phyloP scores from a whole-genome alignment of 2,797 vertebrate genomes.

The Tragelaphus oryx region DNA sequence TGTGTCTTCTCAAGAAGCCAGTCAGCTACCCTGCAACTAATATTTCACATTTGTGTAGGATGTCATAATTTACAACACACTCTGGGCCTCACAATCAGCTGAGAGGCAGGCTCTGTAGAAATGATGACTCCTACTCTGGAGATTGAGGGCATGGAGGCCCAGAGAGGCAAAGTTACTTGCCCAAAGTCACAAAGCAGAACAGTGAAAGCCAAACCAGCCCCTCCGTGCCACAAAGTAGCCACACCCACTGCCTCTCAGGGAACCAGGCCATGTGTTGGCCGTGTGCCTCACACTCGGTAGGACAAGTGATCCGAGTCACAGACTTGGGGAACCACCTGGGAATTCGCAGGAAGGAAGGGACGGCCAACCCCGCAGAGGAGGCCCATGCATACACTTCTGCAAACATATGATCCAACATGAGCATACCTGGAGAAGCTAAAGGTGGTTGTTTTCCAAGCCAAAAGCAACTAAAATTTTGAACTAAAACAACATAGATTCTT shows the following conservation, averaged over 20 bases:
- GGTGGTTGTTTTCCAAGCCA: background rate
- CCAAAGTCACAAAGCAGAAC: background rate
- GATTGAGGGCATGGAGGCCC: background rate
- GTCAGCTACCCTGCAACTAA: background rate
- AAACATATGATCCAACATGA: background rate
- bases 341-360: background rate
- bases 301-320: background rate
- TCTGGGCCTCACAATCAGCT: background rate
- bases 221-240: background rate
- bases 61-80: accelerated
- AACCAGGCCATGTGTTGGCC: background rate
- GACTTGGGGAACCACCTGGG: no score
- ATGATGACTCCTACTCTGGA: background rate
- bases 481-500: background rate
- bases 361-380: background rate
- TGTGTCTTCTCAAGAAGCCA: background rate
- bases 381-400: background rate
- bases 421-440: background rate
- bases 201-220: background rate
- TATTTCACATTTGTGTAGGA: background rate
- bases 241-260: background rate
- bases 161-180: background rate
- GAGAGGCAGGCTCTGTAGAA: background rate
- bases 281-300: background rate
- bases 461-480: background rate